Conservation (phyloP, 2,113 vertebrate species). For the Turdus rufiventris region DNA sequence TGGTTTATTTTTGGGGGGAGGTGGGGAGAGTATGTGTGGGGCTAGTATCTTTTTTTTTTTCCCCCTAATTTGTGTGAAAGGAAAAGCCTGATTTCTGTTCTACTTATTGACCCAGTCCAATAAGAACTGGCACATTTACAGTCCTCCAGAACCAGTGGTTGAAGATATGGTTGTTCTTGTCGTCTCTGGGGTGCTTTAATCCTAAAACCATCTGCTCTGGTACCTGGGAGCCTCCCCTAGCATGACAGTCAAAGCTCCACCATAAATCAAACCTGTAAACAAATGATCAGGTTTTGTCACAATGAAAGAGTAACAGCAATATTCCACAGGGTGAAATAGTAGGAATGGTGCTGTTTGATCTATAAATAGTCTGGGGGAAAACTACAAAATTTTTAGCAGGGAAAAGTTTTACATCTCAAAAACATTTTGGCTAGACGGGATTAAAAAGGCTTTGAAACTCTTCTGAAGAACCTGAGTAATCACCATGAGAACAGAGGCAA, state of each 20-base stretch:
- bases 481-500: not conserved
- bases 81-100: not conserved
- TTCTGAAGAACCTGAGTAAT: not conserved
- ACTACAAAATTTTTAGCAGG: not conserved
- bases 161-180: not conserved
- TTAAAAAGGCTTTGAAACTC: not conserved
- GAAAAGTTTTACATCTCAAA: not conserved
- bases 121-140: not conserved
- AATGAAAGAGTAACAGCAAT: not conserved
- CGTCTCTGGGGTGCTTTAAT: not conserved
- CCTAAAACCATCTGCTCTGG: not conserved
- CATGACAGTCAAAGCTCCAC: not conserved
- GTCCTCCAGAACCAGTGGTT: not conserved
- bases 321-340: not conserved
- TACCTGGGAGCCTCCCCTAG: not conserved
- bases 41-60: not conserved
- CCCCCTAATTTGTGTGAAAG: not conserved
- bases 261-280: not conserved
- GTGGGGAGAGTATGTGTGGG: accelerated
- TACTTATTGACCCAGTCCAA: not conserved
- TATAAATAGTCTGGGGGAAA: not conserved
- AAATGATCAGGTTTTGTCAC: not conserved
- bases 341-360: not conserved
- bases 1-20: too few species aligned
- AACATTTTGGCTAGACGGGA: not conserved